Evolutionary conservation across 2,888 invertebrate species (phyloP).

Genomic region (Achlya flavicornis): DNA sequence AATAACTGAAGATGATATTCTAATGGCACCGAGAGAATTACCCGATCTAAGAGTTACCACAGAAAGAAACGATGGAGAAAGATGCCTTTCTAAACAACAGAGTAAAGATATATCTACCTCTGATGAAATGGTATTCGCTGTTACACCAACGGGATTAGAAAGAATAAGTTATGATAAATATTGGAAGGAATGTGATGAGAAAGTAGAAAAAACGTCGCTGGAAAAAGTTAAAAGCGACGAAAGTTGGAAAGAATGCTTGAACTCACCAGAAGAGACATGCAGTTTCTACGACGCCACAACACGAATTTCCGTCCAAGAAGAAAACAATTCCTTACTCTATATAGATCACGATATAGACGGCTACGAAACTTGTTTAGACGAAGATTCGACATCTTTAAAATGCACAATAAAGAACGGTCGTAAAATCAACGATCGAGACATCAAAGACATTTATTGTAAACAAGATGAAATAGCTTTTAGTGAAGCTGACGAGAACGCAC

Average conservation of each 20-base stretch:
- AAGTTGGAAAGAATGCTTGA: constrained; percentile 74
- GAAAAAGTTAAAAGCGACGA: constrained; percentile 71
- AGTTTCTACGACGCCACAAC: constrained; percentile 63
- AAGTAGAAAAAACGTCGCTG: constrained; percentile 45
- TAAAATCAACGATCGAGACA: constrained; percentile 72
- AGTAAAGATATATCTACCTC: constrained; percentile 81
- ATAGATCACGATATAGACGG: constrained; percentile 82
- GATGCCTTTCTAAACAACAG: constrained; percentile 72
- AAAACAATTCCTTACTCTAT: constrained; percentile 68
- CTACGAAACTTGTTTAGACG: constrained; percentile 86
- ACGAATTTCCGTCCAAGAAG: constrained; percentile 71
- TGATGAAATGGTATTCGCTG: constrained; percentile 82
- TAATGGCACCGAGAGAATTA: constrained; percentile 69
- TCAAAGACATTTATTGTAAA: constrained; percentile 71
- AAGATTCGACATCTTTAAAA: constrained; percentile 75
- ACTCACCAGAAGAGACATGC: constrained; percentile 63
- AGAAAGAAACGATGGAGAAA: constrained; percentile 51
- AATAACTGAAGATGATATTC: constrained; percentile 75
- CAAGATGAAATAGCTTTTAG: constrained; percentile 66
- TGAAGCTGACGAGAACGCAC: constrained; percentile 65
- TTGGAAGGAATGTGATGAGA: constrained; percentile 70
- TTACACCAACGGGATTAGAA: constrained; percentile 79
- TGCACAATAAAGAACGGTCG: constrained; percentile 62
- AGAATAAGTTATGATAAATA: constrained; percentile 80
- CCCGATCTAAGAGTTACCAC: constrained; percentile 62